Evolutionary conservation across 2,888 invertebrate genomes (phyloP).

Genomic region (Scelioninae gen. 2): DNA sequence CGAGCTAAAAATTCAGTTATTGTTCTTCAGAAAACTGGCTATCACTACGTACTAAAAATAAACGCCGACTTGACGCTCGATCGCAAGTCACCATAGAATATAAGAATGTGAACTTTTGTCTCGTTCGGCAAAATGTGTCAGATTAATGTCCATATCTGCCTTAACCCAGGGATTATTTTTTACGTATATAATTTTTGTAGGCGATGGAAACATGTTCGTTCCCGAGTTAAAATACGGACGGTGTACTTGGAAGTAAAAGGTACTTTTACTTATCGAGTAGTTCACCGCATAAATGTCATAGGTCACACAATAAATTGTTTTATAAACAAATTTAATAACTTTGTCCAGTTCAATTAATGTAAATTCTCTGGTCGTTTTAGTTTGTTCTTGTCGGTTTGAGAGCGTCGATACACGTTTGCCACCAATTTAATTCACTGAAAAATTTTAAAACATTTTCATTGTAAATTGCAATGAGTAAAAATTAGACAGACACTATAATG

Average conservation of each 20-base stretch:
- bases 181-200: conserved; percentile 58
- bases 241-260: conserved; percentile 61
- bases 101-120: conserved; percentile 43
- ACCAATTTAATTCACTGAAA: conserved; percentile 13
- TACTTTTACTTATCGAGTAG: conserved; percentile 61
- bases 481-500: too few relatives aligned
- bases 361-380: background rate
- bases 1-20: conserved; percentile 45
- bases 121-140: conserved; percentile 29
- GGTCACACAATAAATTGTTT: conserved; percentile 35
- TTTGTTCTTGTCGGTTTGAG: conserved; percentile 7
- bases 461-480: background rate
- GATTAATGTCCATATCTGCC: conserved; percentile 40
- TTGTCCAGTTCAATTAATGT: conserved; percentile 19
- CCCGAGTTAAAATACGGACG: conserved; percentile 59
- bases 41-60: conserved; percentile 29
- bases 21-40: conserved; percentile 18
- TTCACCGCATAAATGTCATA: conserved; percentile 56
- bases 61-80: conserved; percentile 5
- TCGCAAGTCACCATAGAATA: background rate
- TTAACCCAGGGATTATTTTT: conserved; percentile 48
- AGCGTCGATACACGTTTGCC: too few relatives aligned
- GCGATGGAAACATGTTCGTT: conserved; percentile 58
- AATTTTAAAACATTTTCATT: background rate
- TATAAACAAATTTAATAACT: too few relatives aligned